phyloP scores from a whole-genome alignment of 2,888 invertebrate species.

The Chesias legatella region DNA sequence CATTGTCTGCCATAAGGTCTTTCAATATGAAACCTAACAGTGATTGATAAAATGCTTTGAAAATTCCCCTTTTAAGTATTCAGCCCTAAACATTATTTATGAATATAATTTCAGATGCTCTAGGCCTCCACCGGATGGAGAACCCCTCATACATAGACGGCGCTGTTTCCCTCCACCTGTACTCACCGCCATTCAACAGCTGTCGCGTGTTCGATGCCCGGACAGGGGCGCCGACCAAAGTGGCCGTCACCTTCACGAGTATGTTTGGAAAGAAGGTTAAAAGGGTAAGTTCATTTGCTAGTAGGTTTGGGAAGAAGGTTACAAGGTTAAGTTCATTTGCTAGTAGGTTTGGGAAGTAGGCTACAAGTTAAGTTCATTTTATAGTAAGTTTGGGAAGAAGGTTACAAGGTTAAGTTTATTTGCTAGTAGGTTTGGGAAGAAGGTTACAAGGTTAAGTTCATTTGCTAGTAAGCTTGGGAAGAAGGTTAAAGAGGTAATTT shows the following conservation, averaged over 20 bases:
- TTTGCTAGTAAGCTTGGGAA: too few relatives aligned
- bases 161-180: slow-evolving; percentile 96
- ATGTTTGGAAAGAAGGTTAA: slow-evolving; percentile 90
- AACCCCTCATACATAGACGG: slow-evolving; percentile 94
- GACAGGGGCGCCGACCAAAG: slow-evolving; percentile 87
- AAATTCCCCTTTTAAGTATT: too few relatives aligned
- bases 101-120: slow-evolving; percentile 83
- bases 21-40: too few relatives aligned
- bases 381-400: slow-evolving; percentile 87
- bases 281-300: slow-evolving; percentile 68
- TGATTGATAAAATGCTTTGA: too few relatives aligned
- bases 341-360: neutral
- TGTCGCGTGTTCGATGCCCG: slow-evolving; percentile 96
- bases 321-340: slow-evolving; percentile 71
- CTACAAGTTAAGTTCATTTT: slow-evolving; percentile 95
- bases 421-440: neutral
- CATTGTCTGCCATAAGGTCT: too few relatives aligned
- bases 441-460: too few relatives aligned
- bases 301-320: neutral
- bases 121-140: slow-evolving; percentile 97
- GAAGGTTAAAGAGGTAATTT: slow-evolving; percentile 82
- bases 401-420: too few relatives aligned
- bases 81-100: too few relatives aligned
- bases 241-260: slow-evolving; percentile 94
- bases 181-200: slow-evolving; percentile 94